A percentile compares a stretch with the other conserved stretches of the same genome.
Evolutionary conservation across 30 jellyfish, hydroid and myxozoan species (phyloP).

Genomic region (Nemopilema nomurai): DNA sequence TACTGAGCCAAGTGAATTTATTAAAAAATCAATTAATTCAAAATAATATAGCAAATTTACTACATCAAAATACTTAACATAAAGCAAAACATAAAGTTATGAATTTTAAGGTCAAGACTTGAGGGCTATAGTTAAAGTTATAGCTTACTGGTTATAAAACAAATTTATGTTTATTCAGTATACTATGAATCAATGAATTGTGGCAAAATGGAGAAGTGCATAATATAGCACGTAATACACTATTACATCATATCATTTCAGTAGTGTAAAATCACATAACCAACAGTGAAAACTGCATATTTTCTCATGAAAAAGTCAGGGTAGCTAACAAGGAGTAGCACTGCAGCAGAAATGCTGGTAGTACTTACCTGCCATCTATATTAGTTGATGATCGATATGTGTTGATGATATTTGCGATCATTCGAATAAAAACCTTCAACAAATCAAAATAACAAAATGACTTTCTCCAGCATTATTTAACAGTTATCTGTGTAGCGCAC

Average conservation of each 20-base stretch:
- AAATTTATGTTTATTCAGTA: too few relatives aligned
- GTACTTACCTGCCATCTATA: constrained; percentile 64
- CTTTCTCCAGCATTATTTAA: background rate
- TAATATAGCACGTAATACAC: background rate
- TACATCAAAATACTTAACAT: too few relatives aligned
- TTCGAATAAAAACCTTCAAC: constrained; percentile 66
- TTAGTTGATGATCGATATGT: constrained; percentile 60
- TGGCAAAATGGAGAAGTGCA: too few relatives aligned
- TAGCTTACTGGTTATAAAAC: too few relatives aligned
- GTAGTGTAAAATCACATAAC: background rate
- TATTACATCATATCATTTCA: background rate
- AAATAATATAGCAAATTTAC: too few relatives aligned
- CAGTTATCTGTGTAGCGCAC: background rate
- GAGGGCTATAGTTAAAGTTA: too few relatives aligned
- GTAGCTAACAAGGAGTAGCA: background rate
- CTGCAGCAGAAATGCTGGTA: background rate
- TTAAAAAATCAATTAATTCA: too few relatives aligned
- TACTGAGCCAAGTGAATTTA: too few relatives aligned
- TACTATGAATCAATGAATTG: too few relatives aligned
- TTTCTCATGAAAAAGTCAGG: background rate
- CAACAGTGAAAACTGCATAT: background rate
- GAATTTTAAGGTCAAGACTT: too few relatives aligned
- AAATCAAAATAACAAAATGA: background rate
- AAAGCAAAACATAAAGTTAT: too few relatives aligned
- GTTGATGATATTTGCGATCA: constrained; percentile 77